phyloP scores from a whole-genome alignment of 2,797 vertebrate genomes.

The Poeciliopsis turneri region DNA sequence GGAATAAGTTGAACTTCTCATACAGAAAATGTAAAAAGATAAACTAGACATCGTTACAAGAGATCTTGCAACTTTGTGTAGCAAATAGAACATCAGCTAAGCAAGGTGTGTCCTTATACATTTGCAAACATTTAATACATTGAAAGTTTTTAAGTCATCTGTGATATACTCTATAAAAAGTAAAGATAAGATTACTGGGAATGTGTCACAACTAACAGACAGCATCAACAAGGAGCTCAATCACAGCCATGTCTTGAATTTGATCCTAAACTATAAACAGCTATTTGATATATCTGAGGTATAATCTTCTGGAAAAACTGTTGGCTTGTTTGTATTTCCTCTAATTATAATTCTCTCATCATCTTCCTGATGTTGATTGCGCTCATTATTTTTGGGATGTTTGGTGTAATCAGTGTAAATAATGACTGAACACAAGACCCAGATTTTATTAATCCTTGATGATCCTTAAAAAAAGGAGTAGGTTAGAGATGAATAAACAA shows the following conservation, averaged over 20 bases:
- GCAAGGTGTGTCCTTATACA: neutral
- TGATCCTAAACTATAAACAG: neutral
- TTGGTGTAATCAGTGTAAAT: conserved; percentile 6
- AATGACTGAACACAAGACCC: conserved; percentile 1
- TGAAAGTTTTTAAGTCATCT: neutral
- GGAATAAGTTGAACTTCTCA: neutral
- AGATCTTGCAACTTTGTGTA: neutral
- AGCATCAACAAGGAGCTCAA: neutral
- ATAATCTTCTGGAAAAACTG: neutral
- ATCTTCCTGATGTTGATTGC: neutral
- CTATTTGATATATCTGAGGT: neutral
- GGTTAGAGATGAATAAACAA: conserved; percentile 6
- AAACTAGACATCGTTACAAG: neutral
- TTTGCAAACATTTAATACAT: neutral
- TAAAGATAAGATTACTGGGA: neutral
- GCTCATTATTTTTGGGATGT: neutral
- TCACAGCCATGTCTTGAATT: neutral
- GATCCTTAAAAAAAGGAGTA: neutral
- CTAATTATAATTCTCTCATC: conserved; percentile 2
- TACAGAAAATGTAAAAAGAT: neutral
- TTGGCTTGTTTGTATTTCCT: neutral
- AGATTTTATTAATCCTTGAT: neutral
- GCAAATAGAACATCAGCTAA: neutral
- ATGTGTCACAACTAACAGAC: neutral
- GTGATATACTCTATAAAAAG: neutral